Conservation (phyloP, 2,888 invertebrate genomes). For the Autographa pulchrina region DNA sequence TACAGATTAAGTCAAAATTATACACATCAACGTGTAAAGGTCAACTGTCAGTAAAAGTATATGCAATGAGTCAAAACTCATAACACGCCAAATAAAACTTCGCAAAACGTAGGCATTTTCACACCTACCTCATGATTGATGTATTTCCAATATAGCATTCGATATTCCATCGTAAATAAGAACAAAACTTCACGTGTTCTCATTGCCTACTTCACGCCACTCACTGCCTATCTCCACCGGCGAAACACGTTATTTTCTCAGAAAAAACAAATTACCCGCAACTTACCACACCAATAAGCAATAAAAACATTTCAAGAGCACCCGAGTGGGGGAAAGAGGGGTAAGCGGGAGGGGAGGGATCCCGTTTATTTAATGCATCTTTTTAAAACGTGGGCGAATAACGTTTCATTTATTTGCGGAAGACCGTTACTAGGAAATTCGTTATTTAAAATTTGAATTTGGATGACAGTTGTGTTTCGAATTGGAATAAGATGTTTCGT, state of each 20-base stretch:
- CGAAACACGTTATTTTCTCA: constrained; percentile 54
- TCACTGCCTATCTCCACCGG: constrained; percentile 36
- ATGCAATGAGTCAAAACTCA: background rate
- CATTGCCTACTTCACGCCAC: constrained; percentile 43
- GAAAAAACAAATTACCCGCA: constrained; percentile 54
- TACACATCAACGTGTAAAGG: too few relatives aligned
- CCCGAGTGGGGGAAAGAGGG: constrained; percentile 16
- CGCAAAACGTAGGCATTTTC: background rate
- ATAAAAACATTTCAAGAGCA: constrained; percentile 56
- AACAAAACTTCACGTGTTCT: constrained; percentile 24
- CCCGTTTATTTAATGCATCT: constrained; percentile 40
- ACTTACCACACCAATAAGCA: constrained; percentile 61
- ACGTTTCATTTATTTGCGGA: constrained; percentile 29
- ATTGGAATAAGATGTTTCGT: background rate
- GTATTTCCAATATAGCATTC: background rate
- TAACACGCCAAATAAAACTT: background rate
- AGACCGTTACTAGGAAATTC: constrained; percentile 15
- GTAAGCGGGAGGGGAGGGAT: background rate
- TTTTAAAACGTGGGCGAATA: constrained; percentile 34
- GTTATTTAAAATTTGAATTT: constrained; percentile 3
- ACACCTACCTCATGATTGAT: background rate
- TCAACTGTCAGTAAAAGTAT: background rate
- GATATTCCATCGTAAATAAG: background rate
- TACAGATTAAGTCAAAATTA: too few relatives aligned
- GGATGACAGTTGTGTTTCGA: background rate